phyloP scores from a whole-genome alignment of 2,113 vertebrate genomes.

The Esox niger region DNA sequence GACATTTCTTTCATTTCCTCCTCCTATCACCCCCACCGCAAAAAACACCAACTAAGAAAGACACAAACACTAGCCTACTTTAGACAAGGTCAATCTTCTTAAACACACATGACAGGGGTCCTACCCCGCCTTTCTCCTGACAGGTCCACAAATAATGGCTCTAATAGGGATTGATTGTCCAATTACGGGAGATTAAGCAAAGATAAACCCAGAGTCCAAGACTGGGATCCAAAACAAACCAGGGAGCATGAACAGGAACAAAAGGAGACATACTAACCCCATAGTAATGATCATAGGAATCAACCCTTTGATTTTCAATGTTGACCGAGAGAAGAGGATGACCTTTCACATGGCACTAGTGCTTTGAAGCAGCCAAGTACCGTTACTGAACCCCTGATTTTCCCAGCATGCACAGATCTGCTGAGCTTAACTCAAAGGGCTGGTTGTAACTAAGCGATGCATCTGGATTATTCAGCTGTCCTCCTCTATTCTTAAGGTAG shows the following conservation, averaged over 20 bases:
- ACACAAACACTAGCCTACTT: not conserved
- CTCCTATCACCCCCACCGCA: not conserved
- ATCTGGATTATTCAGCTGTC: no score
- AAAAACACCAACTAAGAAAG: not conserved
- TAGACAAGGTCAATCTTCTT: not conserved
- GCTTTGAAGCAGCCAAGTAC: not conserved
- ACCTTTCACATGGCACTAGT: conserved; percentile 4
- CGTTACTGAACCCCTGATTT: no score
- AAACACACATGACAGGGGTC: not conserved
- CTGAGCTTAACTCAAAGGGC: no score
- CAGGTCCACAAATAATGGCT: conserved; percentile 50
- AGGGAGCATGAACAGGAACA: not conserved
- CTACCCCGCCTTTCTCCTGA: conserved; percentile 34
- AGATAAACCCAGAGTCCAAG: conserved; percentile 54
- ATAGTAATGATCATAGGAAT: not conserved
- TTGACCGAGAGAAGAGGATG: not conserved
- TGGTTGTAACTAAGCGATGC: no score
- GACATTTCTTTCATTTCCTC: not conserved
- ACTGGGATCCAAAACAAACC: conserved; percentile 63
- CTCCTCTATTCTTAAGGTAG: no score
- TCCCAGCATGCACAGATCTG: no score
- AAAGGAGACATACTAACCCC: not conserved
- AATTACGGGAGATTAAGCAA: conserved; percentile 63
- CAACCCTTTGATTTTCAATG: not conserved
- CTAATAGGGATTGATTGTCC: conserved; percentile 56